Base-by-base conservation (phyloP, 2,797 vertebrate species). In the Todus mexicanus region DNA sequence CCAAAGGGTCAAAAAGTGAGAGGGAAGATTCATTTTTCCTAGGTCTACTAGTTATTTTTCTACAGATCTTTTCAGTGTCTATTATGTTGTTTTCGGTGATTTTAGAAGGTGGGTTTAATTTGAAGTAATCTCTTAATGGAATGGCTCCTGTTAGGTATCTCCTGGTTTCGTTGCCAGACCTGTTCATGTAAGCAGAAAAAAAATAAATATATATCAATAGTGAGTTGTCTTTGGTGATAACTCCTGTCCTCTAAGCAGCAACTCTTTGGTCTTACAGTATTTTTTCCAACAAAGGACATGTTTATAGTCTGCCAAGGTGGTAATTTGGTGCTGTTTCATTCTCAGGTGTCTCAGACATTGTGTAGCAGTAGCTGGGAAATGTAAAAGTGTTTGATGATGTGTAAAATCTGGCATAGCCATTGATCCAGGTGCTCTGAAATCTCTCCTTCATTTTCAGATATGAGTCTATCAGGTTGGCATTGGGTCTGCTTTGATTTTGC, bases 1-100 rank as follows among this genome's bases (percentile, higher is more conserved):
- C 96, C 92, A 80, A 63, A 94, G 43, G 29, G 15, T 94, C 75
- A 94, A 73, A 94, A 95, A 92, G 96, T 96, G 66, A 94, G 96
- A 73, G 31, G 5, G 29, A 2, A 72, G 19, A 72, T 76, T 65
- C 15, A 48, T 65, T 11, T 48, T n/a, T 89, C 72, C 51, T 56
- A 37, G 54, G 23, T 2, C 43, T 85, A 37, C 54, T 20, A 37
- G 29, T 20, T 9, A 3, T 35, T 50, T 74, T 74, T 69, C 31
- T 66, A 6, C 11, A 57, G 43, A 10, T 48, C 33, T 48, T 11
- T 53, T 57, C 53, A 51, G 27, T 11, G 29, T 66, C 25, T 69
- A 27, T 15, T 5, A 0, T 54, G 14, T 29, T 45, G 10, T 23
- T 42, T 7, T 8, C 48, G 7, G 12, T 60, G 57, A 53, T 42